These are phyloP conservation scores for Lepidocyrtoides sp. DNA, from an alignment of 2,888 invertebrate genomes.

Conservation along the genomic window DNA sequence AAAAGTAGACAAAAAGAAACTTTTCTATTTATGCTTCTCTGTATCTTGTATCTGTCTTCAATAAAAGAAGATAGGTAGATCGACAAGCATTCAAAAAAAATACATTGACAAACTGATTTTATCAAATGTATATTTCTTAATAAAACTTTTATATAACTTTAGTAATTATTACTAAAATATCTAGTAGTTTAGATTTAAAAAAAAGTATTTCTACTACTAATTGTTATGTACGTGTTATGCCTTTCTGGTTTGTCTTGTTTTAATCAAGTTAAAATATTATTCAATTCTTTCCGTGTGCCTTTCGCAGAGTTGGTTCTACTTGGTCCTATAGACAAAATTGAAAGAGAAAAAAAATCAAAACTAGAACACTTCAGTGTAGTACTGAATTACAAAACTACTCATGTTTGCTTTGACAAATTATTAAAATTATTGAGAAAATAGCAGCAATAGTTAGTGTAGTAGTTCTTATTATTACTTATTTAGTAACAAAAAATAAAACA, in stretches of 20 bases:
- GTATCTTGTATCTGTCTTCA: neutral
- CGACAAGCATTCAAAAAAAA: no score
- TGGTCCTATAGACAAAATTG: slow-evolving; percentile 23
- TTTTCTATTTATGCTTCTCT: neutral
- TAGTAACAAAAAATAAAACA: neutral
- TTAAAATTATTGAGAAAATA: neutral
- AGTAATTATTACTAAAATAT: neutral
- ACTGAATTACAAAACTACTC: neutral
- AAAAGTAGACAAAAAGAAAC: neutral
- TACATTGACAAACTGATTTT: no score
- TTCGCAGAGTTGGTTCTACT: slow-evolving; percentile 77
- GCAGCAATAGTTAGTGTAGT: neutral
- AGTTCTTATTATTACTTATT: neutral
- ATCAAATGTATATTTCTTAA: neutral
- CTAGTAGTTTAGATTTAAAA: neutral
- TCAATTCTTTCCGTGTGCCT: slow-evolving; percentile 82
- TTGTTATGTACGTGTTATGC: neutral
- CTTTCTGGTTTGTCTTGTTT: neutral
- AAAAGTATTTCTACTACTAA: neutral
- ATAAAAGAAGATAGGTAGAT: no score
- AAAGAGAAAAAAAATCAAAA: neutral
- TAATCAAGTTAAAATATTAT: neutral
- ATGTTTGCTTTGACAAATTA: neutral
- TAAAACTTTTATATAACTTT: neutral
- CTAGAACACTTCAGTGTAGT: no score